Evolutionary conservation across 2,797 vertebrate genomes (phyloP).

Genomic region (Passerculus sandwichensis): DNA sequence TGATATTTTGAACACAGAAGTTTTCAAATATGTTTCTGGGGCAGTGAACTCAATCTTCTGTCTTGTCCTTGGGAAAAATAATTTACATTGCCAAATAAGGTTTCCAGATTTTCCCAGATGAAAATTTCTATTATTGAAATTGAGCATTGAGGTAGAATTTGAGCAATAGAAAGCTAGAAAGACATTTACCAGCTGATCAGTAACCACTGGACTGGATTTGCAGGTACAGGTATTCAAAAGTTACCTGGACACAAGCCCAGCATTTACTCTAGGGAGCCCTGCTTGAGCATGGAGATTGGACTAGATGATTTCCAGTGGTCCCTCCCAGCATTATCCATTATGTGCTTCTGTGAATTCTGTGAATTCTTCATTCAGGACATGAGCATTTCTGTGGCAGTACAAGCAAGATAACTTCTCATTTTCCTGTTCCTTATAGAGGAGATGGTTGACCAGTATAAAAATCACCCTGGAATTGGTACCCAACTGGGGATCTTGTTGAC

Average conservation of each 20-base stretch:
- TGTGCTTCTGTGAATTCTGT: background rate
- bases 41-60: constrained; percentile 27
- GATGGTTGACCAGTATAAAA: background rate
- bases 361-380: constrained; percentile 45
- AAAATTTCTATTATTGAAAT: constrained; percentile 44
- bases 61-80: constrained; percentile 51
- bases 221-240: background rate
- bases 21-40: background rate
- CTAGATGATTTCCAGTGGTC: background rate
- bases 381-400: constrained; percentile 6
- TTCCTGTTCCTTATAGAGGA: background rate
- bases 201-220: constrained; percentile 24
- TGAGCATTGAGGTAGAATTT: constrained; percentile 41
- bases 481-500: background rate
- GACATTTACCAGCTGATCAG: constrained; percentile 21
- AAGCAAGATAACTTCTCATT: constrained; percentile 8
- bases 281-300: background rate
- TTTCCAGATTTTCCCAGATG: constrained; percentile 57
- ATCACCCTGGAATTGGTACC: background rate
- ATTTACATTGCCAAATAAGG: constrained; percentile 38
- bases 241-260: background rate
- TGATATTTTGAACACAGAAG: constrained; percentile 22
- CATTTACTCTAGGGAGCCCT: background rate
- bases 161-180: constrained; percentile 21
- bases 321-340: background rate